Evolutionary conservation across 2,113 vertebrate genomes (phyloP), one percentile per base, ranked within the genome.

Genomic region (Potamarius usumacintae): DNA sequence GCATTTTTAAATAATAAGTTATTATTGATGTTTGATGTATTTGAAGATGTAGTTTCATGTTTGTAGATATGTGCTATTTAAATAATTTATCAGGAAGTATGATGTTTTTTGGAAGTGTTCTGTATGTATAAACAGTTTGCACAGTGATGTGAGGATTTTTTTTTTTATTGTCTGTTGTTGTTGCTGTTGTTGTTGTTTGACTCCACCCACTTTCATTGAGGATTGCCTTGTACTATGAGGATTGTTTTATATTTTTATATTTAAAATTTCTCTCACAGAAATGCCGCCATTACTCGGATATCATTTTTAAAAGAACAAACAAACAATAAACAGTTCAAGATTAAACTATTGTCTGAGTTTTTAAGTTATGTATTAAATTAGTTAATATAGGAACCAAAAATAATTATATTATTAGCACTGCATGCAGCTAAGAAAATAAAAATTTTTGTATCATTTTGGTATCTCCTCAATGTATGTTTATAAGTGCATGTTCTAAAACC

Each of bases 61-160:
- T 94, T 99, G 97, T 99, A 99, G 96, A 99, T 99, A 97, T 77
- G 97, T 86, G 96, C 97, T 99, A 99, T 99, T 99, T 99, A 99
- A 99, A 96, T 99, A 99, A 99, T 98, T 99, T 99, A 99, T 99
- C 96, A 95, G 94, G 96, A 97, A 97, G 96, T 95, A 96, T 95
- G 95, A 96, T 96, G 96, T 96, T 96, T 42, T 96, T 95, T 69
- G 96, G 95, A 97, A 96, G 96, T 96, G 94, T 96, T 97, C 96
- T 98, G 96, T 98, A 96, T 99, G 97, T 99, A 98, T 97, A 97
- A 97, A 96, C 96, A 92, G 95, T 99, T 99, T 99, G 97, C 98
- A 99, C 97, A 99, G 95, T 97, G 97, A 97, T 96, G 94, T 94
- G 94, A 98, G 97, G 94, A 97, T 96, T 93, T 95, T 92, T 96